Conservation (phyloP, 2,888 invertebrate species). For the Scaptomyza reducta region DNA sequence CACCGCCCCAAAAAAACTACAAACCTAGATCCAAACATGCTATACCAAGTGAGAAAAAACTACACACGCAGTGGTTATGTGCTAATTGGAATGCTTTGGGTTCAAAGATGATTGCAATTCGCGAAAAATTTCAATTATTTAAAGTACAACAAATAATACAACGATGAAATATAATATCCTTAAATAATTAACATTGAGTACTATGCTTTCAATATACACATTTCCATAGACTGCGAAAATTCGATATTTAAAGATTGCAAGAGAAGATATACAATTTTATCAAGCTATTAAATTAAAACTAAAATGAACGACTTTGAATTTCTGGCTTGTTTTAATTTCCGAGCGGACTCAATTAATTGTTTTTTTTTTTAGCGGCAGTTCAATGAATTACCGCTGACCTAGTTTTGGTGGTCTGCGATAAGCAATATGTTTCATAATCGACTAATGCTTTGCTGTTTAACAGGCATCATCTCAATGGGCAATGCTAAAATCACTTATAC, state of each 20-base stretch:
- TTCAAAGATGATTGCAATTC: not conserved
- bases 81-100: not conserved
- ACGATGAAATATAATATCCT: not conserved
- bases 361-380: not conserved
- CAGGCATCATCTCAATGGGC: slow-evolving; percentile 85
- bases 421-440: slow-evolving; percentile 9
- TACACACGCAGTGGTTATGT: not conserved
- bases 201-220: not conserved
- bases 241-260: not conserved
- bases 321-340: not conserved
- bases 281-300: not conserved
- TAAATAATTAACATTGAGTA: not conserved
- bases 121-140: not conserved
- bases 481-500: slow-evolving; percentile 86
- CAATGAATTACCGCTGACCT: slow-evolving; percentile 27
- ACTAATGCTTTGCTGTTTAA: slow-evolving; percentile 14
- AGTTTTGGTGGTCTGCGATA: slow-evolving; percentile 16
- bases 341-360: not conserved
- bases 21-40: not conserved
- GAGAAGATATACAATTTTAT: not conserved
- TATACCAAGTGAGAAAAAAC: too few species aligned
- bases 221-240: not conserved
- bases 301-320: not conserved
- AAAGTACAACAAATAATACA: not conserved
- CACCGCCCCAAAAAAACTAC: not conserved